Conservation (phyloP, 2,797 vertebrate genomes). For the Melanotaenia nigrans region DNA sequence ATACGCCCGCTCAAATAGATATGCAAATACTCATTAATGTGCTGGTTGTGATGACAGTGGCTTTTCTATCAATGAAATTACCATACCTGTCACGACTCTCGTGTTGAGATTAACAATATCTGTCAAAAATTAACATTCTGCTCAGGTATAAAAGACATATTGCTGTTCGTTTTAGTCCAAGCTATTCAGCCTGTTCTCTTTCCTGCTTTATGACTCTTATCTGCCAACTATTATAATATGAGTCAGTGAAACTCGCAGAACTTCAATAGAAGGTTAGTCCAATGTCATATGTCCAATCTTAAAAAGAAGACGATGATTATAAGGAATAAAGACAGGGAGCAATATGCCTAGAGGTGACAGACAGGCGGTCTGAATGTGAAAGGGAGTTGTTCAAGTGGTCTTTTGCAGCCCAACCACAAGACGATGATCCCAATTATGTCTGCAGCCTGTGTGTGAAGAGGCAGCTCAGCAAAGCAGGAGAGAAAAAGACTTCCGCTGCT, state of each 20-base stretch:
- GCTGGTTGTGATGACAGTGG: too few relatives aligned
- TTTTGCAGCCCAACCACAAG: conserved; percentile 33
- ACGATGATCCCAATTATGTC: conserved; percentile 43
- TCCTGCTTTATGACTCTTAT: conserved; percentile 48
- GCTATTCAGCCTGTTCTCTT: conserved; percentile 46
- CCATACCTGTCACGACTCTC: too few relatives aligned
- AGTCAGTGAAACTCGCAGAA: conserved; percentile 53
- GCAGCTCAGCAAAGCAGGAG: background rate
- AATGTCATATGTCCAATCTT: conserved; percentile 57
- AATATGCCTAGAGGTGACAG: conserved; percentile 47
- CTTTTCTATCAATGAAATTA: too few relatives aligned
- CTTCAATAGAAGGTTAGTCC: conserved; percentile 50
- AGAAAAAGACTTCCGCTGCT: too few relatives aligned
- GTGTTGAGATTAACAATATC: too few relatives aligned
- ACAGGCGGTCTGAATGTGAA: conserved; percentile 16
- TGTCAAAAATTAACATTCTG: too few relatives aligned
- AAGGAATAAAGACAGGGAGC: conserved; percentile 52
- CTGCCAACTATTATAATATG: conserved; percentile 63
- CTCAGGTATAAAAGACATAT: conserved; percentile 47
- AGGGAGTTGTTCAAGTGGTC: conserved; percentile 49
- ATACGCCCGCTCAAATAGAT: too few relatives aligned
- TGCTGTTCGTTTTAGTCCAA: conserved; percentile 8
- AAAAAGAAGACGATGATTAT: conserved; percentile 60
- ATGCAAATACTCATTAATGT: too few relatives aligned
- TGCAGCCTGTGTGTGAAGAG: conserved; percentile 5